Base-by-base conservation (phyloP, 2,888 invertebrate genomes). In the Yponomeuta cagnagella region DNA sequence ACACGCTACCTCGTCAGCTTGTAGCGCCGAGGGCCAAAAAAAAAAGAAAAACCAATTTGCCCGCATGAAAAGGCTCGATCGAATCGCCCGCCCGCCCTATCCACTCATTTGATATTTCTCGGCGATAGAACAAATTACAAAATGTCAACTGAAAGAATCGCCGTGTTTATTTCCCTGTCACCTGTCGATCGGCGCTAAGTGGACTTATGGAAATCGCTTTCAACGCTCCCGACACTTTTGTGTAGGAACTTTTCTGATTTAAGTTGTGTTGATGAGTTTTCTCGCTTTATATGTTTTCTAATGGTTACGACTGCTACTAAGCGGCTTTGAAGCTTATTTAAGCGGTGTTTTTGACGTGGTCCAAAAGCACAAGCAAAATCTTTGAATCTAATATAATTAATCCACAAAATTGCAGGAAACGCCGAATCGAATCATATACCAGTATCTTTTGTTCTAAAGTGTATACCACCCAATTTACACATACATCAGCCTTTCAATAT, bases 31-130 rank as follows among this genome's bases (percentile, higher is more conserved):
- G 78, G 82, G 80, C 88, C 86, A 12, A 70, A 70, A 87, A 58
- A 91, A 91, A 90, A 90, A 90, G 89, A 70, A 92, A 92, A 92
- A 91, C 89, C 90, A 91, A 91, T 92, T 91, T 89, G 87, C 82
- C 82, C 90, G 90, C 89, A 84, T 90, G 90, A 91, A 91, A 91
- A 90, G 91, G 84, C 87, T 87, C 89, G 86, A 89, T 88, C 73
- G 69, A 73, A 72, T 69, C 72, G 72, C 72, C 66, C 65, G 73
- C 65, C 85, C 84, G 81, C 76, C 77, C 70, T 83, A 88, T 89
- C 89, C 88, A 90, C 91, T 90, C 89, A 90, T 90, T 90, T 87
- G 89, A 89, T 89, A 90, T 90, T 91, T 90, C 87, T 85, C 81
- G 80, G 73, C 83, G 82, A 84, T 85, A 85, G 83, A 90, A 89